A percentile compares a stretch with the other conserved stretches of the same genome.
phyloP scores from a whole-genome alignment of 1,140 invertebrate genomes.

The Meloidogyne chitwoodi region DNA sequence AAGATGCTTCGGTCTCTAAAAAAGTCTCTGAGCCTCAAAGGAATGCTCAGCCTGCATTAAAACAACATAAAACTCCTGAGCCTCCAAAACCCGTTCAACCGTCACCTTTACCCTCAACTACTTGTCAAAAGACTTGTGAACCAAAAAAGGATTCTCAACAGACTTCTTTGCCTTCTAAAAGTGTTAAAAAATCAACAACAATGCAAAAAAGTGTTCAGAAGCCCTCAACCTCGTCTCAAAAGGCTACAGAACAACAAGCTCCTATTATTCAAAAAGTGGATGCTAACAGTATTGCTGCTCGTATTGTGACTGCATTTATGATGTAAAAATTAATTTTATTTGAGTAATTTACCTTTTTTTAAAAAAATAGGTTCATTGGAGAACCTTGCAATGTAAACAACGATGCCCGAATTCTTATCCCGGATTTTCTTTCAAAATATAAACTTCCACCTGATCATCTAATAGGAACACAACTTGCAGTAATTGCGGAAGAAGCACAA shows the following conservation, averaged over 20 bases:
- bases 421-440: background rate
- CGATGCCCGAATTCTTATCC: background rate
- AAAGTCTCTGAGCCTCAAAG: background rate
- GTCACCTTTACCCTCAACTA: no score
- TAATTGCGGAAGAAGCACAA: background rate
- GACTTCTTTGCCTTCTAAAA: background rate
- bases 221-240: background rate
- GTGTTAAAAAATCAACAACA: no score
- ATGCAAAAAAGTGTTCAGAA: background rate
- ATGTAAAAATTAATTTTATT: background rate
- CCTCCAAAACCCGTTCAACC: no score
- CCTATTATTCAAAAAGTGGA: background rate
- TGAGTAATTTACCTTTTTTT: no score
- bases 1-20: background rate
- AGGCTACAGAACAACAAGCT: background rate
- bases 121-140: background rate
- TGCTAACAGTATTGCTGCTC: background rate
- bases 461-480: background rate
- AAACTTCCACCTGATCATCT: background rate
- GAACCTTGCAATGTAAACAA: background rate
- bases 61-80: no score
- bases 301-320: slow-evolving; percentile 12
- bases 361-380: background rate
- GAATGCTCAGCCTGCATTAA: no score
- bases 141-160: background rate